Evolutionary conservation across 2,888 invertebrate genomes (phyloP), one percentile per base, ranked within the genome.

Genomic region (Gryllus longicercus): DNA sequence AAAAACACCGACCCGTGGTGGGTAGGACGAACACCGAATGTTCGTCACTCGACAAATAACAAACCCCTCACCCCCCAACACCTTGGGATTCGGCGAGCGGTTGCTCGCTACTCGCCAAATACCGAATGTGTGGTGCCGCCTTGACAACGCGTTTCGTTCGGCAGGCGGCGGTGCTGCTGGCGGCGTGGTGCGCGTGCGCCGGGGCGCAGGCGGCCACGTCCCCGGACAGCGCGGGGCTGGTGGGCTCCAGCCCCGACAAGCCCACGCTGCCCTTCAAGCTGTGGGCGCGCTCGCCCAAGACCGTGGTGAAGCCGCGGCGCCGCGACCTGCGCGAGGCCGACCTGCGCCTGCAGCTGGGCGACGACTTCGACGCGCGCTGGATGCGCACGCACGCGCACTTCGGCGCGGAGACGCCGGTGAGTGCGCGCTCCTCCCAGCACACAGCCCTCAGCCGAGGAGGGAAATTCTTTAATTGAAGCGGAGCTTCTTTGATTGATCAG

Each of bases 261-360:
- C 80, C 82, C 79, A 76, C 81, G 81, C 76, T 81, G 74, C n/a
- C 80, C 63, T 74, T 85, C 78, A 84, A 84, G 81, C 83, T 85
- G 81, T 85, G 85, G 85, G 84, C 83, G 38, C 85, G 84, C 78
- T 82, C 85, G 16, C 81, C 84, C 75, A 83, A 84, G 81, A 84
- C 85, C 16, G 81, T 81, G 49, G 81, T 82, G 49, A 83, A 82
- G 81, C 83, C 83, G 5, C 81, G 82, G 14, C 79, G 82, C 21
- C 79, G 80, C 76, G 82, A 83, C 75, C 80, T 83, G 75, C 82
- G 82, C 50, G 81, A 81, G 74, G 75, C 79, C 51, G 81, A 79
- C n/a, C 79, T 82, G 25, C 79, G 83, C 21, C 63, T 80, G 16
- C 82, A 82, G 63, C 82, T 83, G 83, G 84, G 84, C 5, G 76